These are phyloP conservation scores for Pharmacophagus antenor DNA, from an alignment of 2,888 invertebrate species.

Conservation along the genomic window DNA sequence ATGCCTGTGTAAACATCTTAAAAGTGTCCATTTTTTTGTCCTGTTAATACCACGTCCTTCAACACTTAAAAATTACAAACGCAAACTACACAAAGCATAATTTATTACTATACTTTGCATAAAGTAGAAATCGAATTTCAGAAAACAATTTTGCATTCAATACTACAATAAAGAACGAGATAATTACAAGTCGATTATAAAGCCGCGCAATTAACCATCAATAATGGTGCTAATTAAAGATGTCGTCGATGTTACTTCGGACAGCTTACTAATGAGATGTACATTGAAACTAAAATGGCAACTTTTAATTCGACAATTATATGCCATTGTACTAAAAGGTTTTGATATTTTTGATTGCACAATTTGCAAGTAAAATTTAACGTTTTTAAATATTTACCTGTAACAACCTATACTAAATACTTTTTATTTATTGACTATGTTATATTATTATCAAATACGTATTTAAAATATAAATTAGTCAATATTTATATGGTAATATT, in stretches of 20 bases:
- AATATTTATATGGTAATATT: no score
- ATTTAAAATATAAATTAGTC: no score
- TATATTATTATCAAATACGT: no score
- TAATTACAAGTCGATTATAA: constrained; percentile 7
- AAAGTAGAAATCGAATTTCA: neutral
- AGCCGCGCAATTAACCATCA: neutral
- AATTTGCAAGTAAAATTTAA: neutral
- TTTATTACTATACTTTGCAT: no score
- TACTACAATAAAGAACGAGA: neutral
- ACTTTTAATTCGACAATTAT: constrained; percentile 1
- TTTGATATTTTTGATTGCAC: neutral
- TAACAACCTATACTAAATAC: neutral
- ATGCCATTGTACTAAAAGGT: neutral
- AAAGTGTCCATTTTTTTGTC: no score
- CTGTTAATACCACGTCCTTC: no score
- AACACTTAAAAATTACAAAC: no score
- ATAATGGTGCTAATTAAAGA: constrained; percentile 16
- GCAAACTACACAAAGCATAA: no score
- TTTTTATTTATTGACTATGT: no score
- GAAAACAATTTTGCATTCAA: neutral
- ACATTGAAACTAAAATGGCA: constrained; percentile 2
- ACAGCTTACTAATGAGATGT: constrained; percentile 12
- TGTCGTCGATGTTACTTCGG: neutral
- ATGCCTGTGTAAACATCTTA: no score
- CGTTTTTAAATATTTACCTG: neutral